A percentile compares a stretch with the other conserved stretches of the same genome.
These are phyloP conservation scores for Anthoptus insignis DNA, from an alignment of 2,888 invertebrate species.

Conservation along the genomic window DNA sequence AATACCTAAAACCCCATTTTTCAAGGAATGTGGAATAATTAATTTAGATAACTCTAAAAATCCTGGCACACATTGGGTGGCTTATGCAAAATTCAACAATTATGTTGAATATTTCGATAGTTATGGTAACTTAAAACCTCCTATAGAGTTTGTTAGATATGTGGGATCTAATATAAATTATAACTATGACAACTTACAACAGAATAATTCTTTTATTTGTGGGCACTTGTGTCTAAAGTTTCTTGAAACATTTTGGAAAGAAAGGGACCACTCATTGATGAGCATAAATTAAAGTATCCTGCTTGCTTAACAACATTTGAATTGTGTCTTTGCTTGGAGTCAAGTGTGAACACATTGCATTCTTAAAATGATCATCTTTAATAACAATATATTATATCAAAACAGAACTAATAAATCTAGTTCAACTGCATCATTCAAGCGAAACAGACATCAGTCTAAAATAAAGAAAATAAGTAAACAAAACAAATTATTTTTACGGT, in stretches of 20 bases:
- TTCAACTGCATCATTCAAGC: not conserved
- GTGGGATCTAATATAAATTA: not conserved
- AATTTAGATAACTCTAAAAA: constrained; percentile 42
- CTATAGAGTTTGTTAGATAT: not conserved
- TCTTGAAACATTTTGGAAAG: not conserved
- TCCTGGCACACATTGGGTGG: constrained; percentile 10
- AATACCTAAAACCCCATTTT: constrained; percentile 46
- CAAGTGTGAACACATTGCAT: no score
- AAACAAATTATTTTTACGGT: constrained; percentile 15
- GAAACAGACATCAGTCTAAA: not conserved
- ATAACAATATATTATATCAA: no score
- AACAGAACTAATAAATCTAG: no score
- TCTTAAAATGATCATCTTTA: no score
- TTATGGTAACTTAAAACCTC: not conserved
- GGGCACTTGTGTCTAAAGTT: not conserved
- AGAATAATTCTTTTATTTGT: not conserved
- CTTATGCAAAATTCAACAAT: not conserved
- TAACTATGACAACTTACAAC: not conserved
- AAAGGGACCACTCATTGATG: not conserved
- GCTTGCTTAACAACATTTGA: no score
- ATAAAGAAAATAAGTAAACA: constrained; percentile 11
- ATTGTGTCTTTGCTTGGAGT: no score
- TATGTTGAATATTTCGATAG: not conserved
- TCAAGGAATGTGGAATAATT: constrained; percentile 32
- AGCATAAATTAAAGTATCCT: not conserved